These are phyloP conservation scores for Drosophila tani DNA, from an alignment of 1,140 invertebrate genomes.

Conservation along the genomic window DNA sequence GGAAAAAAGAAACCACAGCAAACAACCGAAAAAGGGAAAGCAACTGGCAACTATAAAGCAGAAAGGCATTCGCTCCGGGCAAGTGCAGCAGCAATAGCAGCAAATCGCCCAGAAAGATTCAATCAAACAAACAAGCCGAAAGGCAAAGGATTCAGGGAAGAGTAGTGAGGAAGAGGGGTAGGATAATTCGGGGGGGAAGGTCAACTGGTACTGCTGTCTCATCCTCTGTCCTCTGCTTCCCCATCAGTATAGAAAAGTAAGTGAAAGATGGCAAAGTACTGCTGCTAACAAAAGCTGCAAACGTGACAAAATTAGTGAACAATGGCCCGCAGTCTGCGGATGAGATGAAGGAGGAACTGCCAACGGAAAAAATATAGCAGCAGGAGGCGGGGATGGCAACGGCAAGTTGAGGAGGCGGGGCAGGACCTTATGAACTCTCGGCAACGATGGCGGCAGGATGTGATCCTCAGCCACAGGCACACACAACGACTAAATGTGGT, in stretches of 20 bases:
- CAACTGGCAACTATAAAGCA: slow-evolving; percentile 21
- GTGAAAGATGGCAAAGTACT: slow-evolving; percentile 63
- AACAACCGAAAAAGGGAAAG: slow-evolving; percentile 39
- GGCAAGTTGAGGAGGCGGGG: background rate
- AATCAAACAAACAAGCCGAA: slow-evolving; percentile 46
- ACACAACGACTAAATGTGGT: slow-evolving; percentile 71
- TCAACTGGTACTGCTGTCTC: slow-evolving; percentile 10
- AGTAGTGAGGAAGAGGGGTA: no score
- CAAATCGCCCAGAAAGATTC: slow-evolving; percentile 69
- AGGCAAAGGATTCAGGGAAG: slow-evolving; percentile 25
- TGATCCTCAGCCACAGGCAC: slow-evolving; percentile 48
- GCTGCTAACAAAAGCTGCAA: slow-evolving; percentile 78
- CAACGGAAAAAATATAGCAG: slow-evolving; percentile 39
- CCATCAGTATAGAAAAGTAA: slow-evolving; percentile 50
- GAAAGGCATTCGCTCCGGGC: slow-evolving; percentile 9
- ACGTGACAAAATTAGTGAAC: slow-evolving; percentile 84
- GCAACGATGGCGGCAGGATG: slow-evolving; percentile 43
- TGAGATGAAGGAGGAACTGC: slow-evolving; percentile 43
- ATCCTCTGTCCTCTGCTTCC: no score
- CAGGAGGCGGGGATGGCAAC: background rate
- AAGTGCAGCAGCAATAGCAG: slow-evolving; percentile 42
- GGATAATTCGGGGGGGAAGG: slow-evolving; percentile 24
- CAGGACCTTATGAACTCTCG: slow-evolving; percentile 69
- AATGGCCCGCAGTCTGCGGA: slow-evolving; percentile 64
- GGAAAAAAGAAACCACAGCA: slow-evolving; percentile 11